phyloP scores from a whole-genome alignment of 2,113 vertebrate species.

The Myodes glareolus region DNA sequence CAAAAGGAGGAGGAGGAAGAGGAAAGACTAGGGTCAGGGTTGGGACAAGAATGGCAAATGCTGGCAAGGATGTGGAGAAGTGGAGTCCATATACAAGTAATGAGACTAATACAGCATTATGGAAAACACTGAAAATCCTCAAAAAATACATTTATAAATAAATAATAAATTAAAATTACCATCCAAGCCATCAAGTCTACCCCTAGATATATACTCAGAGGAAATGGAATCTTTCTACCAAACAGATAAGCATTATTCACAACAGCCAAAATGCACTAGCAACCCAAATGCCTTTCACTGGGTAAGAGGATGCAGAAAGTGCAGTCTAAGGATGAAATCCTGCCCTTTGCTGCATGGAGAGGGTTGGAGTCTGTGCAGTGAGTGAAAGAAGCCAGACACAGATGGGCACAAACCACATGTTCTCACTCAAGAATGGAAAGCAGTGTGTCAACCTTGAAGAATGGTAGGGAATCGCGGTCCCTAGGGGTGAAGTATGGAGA shows the following conservation, averaged over 20 bases:
- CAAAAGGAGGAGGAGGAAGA: no score
- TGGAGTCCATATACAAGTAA: neutral
- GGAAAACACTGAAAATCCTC: neutral
- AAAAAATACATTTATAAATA: neutral
- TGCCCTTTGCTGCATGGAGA: neutral
- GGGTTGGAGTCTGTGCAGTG: neutral
- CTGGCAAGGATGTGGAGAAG: neutral
- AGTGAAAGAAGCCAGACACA: neutral
- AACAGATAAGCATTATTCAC: neutral
- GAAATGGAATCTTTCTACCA: neutral
- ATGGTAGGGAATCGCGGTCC: neutral
- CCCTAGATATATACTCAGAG: neutral
- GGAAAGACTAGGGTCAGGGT: no score
- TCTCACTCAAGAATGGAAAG: neutral
- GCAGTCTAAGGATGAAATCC: neutral
- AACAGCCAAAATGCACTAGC: neutral
- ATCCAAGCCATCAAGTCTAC: neutral
- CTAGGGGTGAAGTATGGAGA: neutral
- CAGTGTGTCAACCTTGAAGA: neutral
- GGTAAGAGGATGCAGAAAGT: neutral
- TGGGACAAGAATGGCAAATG: neutral
- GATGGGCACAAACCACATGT: neutral
- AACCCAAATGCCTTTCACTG: neutral
- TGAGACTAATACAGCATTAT: neutral
- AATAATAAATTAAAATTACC: neutral